These are phyloP conservation scores for Centropristis striata DNA, from an alignment of 2,113 vertebrate genomes.

Conservation along the genomic window DNA sequence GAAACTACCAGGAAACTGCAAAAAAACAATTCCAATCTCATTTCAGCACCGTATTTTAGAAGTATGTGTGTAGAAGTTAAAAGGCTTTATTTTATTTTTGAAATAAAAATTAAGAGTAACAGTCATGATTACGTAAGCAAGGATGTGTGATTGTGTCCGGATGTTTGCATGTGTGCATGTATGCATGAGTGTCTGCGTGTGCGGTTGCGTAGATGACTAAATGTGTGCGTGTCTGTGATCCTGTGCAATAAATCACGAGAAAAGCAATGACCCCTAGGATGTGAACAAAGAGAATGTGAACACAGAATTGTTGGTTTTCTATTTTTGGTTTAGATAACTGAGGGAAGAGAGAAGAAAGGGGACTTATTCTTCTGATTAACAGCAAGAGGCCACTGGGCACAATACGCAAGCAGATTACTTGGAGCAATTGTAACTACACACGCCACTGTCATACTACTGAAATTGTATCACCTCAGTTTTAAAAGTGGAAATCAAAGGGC, in stretches of 20 bases:
- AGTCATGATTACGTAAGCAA: neutral
- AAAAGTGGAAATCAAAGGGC: constrained; percentile 74
- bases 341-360: constrained; percentile 13
- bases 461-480: constrained; percentile 61
- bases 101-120: constrained; percentile 1
- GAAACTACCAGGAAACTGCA: constrained; percentile 61
- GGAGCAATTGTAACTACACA: constrained; percentile 63
- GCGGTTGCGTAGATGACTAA: constrained; percentile 5
- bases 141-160: constrained; percentile 27
- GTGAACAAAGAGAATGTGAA: constrained; percentile 77
- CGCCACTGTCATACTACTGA: constrained; percentile 58
- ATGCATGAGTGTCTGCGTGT: constrained; percentile 14
- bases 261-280: constrained; percentile 77
- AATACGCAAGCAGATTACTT: constrained; percentile 24
- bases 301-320: constrained; percentile 58
- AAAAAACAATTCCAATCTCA: constrained; percentile 40
- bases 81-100: constrained; percentile 50
- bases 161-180: constrained; percentile 42
- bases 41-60: constrained; percentile 59
- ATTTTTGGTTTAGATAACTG: constrained; percentile 26
- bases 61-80: constrained; percentile 37
- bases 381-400: constrained; percentile 18
- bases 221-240: constrained; percentile 27
- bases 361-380: constrained; percentile 34
- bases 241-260: constrained; percentile 74